Conservation (phyloP, 2,113 vertebrate species). For the Pogonocichla stellata region DNA sequence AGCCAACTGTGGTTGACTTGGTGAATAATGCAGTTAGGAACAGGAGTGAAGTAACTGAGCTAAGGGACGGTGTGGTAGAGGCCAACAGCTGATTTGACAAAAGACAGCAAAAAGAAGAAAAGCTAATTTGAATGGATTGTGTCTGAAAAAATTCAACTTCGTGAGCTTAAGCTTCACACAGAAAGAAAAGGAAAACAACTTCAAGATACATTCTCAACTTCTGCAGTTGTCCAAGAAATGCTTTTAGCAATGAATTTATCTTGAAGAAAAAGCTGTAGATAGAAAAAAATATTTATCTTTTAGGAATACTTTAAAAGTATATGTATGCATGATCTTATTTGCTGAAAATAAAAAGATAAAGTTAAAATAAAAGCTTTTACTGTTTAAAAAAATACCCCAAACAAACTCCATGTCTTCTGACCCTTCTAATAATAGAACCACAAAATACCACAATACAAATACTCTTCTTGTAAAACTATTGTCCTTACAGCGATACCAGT, state of each 20-base stretch:
- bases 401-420: neutral
- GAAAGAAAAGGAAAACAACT: neutral
- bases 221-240: neutral
- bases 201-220: neutral
- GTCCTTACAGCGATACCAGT: neutral
- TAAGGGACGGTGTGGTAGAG: neutral
- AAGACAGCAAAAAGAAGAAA: neutral
- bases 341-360: neutral
- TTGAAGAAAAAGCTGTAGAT: conserved; percentile 5
- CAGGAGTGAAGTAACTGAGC: neutral
- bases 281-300: neutral
- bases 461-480: neutral
- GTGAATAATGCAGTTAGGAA: neutral
- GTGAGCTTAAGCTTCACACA: neutral
- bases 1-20: neutral
- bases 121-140: neutral
- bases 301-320: neutral
- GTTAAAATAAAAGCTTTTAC: neutral
- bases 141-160: neutral
- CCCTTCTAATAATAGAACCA: neutral
- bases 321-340: neutral
- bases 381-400: neutral
- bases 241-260: neutral
- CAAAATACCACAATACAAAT: neutral
- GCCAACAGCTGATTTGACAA: neutral